Percentiles rank a stretch among this genome's conserved stretches.
These are phyloP conservation scores for Amyelois transitella DNA, from an alignment of 1,140 invertebrate genomes.

Conservation along the genomic window DNA sequence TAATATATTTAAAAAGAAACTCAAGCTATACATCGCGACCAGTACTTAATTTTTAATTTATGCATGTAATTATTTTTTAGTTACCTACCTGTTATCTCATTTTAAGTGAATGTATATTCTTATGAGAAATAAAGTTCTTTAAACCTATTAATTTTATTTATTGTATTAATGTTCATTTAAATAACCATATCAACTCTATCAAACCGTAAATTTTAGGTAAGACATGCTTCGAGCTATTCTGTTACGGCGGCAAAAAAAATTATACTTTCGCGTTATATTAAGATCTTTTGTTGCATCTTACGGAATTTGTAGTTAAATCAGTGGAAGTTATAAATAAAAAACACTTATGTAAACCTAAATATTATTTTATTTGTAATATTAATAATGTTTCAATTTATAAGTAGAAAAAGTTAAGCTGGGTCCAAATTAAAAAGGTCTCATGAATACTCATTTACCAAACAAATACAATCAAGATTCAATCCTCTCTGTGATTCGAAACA, in stretches of 20 bases:
- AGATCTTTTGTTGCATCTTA: background rate
- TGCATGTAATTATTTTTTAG: no score
- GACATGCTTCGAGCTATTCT: background rate
- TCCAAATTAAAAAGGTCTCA: conserved; percentile 48
- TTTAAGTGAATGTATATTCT: no score
- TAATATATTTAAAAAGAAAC: no score
- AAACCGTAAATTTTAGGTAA: background rate
- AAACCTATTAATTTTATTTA: no score
- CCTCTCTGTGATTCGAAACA: conserved; percentile 36
- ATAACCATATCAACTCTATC: no score
- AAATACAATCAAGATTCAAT: conserved; percentile 54
- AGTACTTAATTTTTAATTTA: no score
- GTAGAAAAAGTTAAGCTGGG: conserved; percentile 43
- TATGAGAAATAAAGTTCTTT: no score
- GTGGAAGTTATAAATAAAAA: conserved; percentile 22
- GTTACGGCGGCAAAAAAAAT: background rate
- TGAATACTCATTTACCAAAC: conserved; percentile 38
- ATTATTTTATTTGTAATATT: conserved; percentile 50
- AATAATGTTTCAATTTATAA: conserved; percentile 38
- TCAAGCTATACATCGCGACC: no score
- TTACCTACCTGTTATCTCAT: no score
- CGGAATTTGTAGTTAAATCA: background rate
- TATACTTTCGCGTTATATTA: background rate
- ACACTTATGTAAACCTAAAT: conserved; percentile 47
- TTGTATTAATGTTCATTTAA: no score